Conservation (phyloP, 2,888 invertebrate species). For the Caenorhabditis sp. region DNA sequence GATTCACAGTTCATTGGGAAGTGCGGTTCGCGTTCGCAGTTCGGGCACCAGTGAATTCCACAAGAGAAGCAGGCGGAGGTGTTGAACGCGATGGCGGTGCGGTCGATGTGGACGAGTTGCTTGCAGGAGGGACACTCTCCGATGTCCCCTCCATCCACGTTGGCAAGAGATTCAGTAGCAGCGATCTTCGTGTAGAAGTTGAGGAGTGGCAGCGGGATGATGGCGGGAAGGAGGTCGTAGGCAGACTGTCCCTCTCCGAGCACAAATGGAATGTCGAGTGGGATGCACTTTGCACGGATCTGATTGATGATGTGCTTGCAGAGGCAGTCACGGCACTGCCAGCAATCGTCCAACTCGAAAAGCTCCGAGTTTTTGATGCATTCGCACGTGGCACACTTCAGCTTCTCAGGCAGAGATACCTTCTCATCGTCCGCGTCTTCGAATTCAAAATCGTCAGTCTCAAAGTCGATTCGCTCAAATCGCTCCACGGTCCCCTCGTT, state of each 20-base stretch:
- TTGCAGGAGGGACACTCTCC: slow-evolving; percentile 62
- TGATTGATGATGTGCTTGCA: slow-evolving; percentile 49
- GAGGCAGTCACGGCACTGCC: slow-evolving; percentile 67
- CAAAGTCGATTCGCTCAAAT: slow-evolving; percentile 62
- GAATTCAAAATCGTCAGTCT: slow-evolving; percentile 37
- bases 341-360: slow-evolving; percentile 68
- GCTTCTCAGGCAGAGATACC: slow-evolving; percentile 4
- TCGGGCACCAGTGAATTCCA: slow-evolving; percentile 65
- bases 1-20: slow-evolving; percentile 69
- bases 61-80: slow-evolving; percentile 56
- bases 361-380: slow-evolving; percentile 54
- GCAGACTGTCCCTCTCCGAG: slow-evolving; percentile 53
- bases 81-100: slow-evolving; percentile 26
- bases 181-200: slow-evolving; percentile 63
- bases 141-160: slow-evolving; percentile 49
- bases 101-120: slow-evolving; percentile 55
- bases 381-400: slow-evolving; percentile 57
- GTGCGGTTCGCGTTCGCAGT: slow-evolving; percentile 66
- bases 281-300: slow-evolving; percentile 55
- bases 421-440: slow-evolving; percentile 43
- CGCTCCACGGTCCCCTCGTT: slow-evolving; percentile 35
- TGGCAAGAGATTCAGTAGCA: slow-evolving; percentile 47
- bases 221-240: slow-evolving; percentile 60
- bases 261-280: slow-evolving; percentile 61
- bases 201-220: slow-evolving; percentile 62